Evolutionary conservation across 1,140 invertebrate genomes (phyloP), one percentile per base, ranked within the genome.

Genomic region (Chionoecetes opilio): DNA sequence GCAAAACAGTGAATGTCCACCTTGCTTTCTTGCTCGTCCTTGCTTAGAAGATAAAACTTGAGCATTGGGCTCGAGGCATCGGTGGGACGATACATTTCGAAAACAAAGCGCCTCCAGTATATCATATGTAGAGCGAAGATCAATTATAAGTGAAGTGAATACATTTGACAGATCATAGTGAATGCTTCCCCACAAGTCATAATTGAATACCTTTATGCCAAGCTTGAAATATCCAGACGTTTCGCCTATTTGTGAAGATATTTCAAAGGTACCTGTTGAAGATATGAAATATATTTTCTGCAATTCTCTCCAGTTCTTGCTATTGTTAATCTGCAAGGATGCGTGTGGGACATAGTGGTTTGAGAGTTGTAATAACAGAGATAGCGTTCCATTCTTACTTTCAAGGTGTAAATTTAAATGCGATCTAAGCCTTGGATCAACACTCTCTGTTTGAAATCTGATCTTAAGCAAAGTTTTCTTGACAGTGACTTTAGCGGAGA

Each of bases 1-100:
- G 93, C 46, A 5, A 29, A 11, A n/a, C 53, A 46, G 17, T 31
- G 26, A 29, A 94, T 35, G 9, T 94, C 35, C 63, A 94, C 31
- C 21, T 21, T 41, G 0, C 6, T 32, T 34, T 29, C 87, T 32
- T 82, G 14, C 11, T 84, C 75, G 0, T 46, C 53, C 46, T 37
- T 9, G 29, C 87, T 63, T 38, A 26, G 63, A 6, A 75, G 87
- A 26, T 38, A 41, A 3, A 91, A 3, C 31, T 91, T 29, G 9
- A 91, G 26, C 37, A 90, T 26, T 38, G 41, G 2, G 11, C 21
- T 31, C 2, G 14, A n/a, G 6, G 3, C 3, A 34, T 46, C 34
- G 0, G 37, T 6, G 2, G 46, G 46, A 32, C 26, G 85, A 3
- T 34, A 14, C 63, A 34, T 21, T 14, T 21, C 29, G 32, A 87